Conservation (phyloP, 1,140 invertebrate species). For the Fopius arisanus region DNA sequence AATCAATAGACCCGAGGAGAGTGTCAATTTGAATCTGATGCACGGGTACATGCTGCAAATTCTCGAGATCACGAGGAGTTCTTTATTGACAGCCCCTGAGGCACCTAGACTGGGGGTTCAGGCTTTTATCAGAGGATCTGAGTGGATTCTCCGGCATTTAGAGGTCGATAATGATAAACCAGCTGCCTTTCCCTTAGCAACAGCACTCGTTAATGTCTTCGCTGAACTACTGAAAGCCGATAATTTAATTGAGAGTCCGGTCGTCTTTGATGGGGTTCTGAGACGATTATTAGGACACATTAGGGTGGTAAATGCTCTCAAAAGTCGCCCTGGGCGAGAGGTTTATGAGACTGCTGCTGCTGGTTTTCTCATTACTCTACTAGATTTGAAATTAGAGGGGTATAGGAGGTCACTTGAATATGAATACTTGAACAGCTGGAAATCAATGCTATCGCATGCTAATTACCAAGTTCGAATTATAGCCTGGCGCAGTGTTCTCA, state of each 20-base stretch:
- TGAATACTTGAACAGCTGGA: conserved; percentile 20
- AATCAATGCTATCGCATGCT: conserved; percentile 28
- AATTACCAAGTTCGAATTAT: conserved; percentile 43
- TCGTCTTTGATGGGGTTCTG: conserved; percentile 21
- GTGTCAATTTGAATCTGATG: conserved; percentile 48
- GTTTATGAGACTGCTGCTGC: conserved; percentile 44
- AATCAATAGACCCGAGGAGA: conserved; percentile 28
- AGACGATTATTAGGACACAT: conserved; percentile 32
- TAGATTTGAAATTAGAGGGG: not conserved
- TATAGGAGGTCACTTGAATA: not conserved
- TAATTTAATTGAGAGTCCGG: not conserved
- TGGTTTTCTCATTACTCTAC: conserved; percentile 38
- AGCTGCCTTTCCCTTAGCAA: conserved; percentile 43
- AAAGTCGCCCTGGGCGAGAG: conserved; percentile 42
- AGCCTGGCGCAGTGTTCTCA: conserved; percentile 42
- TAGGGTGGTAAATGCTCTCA: conserved; percentile 27
- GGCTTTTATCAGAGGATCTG: conserved; percentile 24
- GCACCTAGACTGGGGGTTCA: conserved; percentile 14
- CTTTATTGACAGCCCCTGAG: conserved; percentile 26
- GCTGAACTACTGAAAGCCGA: conserved; percentile 34
- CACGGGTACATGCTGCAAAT: conserved; percentile 61
- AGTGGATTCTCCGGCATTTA: conserved; percentile 42
- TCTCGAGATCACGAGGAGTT: conserved; percentile 42
- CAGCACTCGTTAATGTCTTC: conserved; percentile 42
- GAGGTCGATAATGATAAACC: conserved; percentile 30